Evolutionary conservation across 2,888 invertebrate species (phyloP).

Genomic region (Philopedon plagiatum): DNA sequence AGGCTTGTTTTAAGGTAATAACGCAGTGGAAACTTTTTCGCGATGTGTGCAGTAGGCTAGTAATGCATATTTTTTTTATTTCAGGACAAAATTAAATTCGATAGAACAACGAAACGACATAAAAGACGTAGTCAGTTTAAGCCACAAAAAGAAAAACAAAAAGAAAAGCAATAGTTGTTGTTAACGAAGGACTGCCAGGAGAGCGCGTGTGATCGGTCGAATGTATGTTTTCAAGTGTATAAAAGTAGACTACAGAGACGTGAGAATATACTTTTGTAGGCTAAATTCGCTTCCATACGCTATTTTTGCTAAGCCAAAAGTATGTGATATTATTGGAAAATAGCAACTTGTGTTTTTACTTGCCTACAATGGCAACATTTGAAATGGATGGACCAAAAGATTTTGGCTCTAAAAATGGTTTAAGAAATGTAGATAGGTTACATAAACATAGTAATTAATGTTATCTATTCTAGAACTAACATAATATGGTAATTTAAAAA

Average conservation of each 20-base stretch:
- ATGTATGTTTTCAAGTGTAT: constrained; percentile 25
- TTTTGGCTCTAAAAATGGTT: no score
- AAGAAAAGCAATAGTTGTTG: constrained; percentile 75
- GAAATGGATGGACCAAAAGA: background rate
- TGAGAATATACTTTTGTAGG: constrained; percentile 2
- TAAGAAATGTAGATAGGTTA: no score
- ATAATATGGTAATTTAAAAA: no score
- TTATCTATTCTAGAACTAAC: no score
- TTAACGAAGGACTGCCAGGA: constrained; percentile 56
- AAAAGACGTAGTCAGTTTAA: constrained; percentile 81
- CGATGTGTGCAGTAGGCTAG: background rate
- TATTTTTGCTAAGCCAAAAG: constrained; percentile 43
- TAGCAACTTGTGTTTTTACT: background rate
- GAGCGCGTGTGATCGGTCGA: constrained; percentile 38
- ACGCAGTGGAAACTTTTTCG: no score
- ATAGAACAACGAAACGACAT: constrained; percentile 82
- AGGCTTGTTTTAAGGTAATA: constrained; percentile 81
- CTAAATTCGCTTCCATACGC: constrained; percentile 33
- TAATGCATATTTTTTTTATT: constrained; percentile 23
- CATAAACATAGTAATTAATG: no score
- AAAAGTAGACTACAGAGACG: constrained; percentile 17
- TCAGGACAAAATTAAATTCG: constrained; percentile 82
- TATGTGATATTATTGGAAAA: constrained; percentile 43
- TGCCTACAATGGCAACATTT: background rate
- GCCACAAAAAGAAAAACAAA: constrained; percentile 76